Base-by-base conservation (phyloP, 2,113 vertebrate species). In the Coreoperca whiteheadi region DNA sequence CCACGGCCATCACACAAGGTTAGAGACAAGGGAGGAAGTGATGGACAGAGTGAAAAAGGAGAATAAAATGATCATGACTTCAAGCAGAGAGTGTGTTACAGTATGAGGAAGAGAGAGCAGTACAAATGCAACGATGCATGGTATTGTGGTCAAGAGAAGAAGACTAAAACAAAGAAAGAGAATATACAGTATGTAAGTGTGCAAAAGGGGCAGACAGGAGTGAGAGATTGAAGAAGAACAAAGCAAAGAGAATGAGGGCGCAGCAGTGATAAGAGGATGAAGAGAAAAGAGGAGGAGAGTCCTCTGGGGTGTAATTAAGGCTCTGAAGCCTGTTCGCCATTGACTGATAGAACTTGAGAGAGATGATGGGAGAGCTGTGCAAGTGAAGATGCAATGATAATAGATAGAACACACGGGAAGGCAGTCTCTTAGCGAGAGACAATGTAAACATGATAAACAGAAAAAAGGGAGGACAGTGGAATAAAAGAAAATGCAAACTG, bases 251-350 rank as follows among this genome's bases (percentile, higher is more conserved):
- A 72, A 75, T 57, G 48, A 46, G 80, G 41, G 18, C 51, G 81
- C 75, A 56, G 77, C 64, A 11, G 82, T 53, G 51, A 81, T 79
- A 73, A 76, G 72, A 73, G 32, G 46, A 28, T 41, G 81, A 86
- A 43, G 70, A 71, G 43, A 70, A 48, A 76, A 10, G 79, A 82
- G 68, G 72, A 67, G 51, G 68, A 74, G 12, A 77, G 66, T 89
- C 87, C 86, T 91, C 87, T 79, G 87, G 90, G 91, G 86, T 85
- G 88, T 90, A 92, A 93, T 93, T 93, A 94, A 85, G 50, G 75
- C 67, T 73, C 82, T 48, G 75, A 84, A 87, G 88, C 69, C 77
- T 79, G 81, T 87, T 84, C 65, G 50, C 86, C 79, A 71, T 70
- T 92, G 89, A 90, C 90, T 63, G 32, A 51, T 32, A 46, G 48